Percentiles rank a stretch among this genome's conserved stretches.
Evolutionary conservation across 2,888 invertebrate species (phyloP).

Genomic region (Tachina lurida): DNA sequence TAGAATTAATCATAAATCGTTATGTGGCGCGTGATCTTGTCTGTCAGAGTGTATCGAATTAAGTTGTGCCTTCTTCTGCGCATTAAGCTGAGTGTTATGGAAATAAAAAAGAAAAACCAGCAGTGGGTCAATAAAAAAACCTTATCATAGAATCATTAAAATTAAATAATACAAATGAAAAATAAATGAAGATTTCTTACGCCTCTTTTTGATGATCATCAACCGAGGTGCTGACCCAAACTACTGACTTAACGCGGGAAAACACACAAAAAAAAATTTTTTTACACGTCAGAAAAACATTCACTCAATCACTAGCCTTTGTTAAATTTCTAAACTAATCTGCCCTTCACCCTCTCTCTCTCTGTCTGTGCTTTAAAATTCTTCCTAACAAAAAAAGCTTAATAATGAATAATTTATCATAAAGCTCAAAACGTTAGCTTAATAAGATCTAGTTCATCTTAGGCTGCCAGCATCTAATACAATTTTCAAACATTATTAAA

Average conservation of each 20-base stretch:
- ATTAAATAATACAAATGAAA: slow-evolving; percentile 59
- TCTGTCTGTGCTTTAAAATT: no score
- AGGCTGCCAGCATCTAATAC: slow-evolving; percentile 3
- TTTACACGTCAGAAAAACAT: background rate
- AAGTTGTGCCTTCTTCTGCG: slow-evolving; percentile 58
- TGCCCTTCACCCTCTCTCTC: slow-evolving; percentile 29
- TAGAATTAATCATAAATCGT: slow-evolving; percentile 70
- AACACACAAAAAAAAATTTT: background rate
- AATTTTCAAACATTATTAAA: slow-evolving; percentile 25
- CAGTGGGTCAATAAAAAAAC: slow-evolving; percentile 65
- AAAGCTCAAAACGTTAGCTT: slow-evolving; percentile 52
- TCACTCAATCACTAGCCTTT: slow-evolving; percentile 43
- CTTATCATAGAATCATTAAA: slow-evolving; percentile 49
- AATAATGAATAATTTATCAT: slow-evolving; percentile 29
- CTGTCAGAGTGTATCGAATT: slow-evolving; percentile 64
- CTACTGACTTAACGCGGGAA: slow-evolving; percentile 62
- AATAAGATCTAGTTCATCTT: slow-evolving; percentile 54
- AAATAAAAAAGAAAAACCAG: slow-evolving; percentile 52
- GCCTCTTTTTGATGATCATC: slow-evolving; percentile 59
- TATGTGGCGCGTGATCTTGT: slow-evolving; percentile 69
- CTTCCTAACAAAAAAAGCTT: background rate
- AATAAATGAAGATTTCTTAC: slow-evolving; percentile 71
- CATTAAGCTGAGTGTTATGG: background rate
- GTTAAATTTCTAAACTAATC: slow-evolving; percentile 33
- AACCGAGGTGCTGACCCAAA: slow-evolving; percentile 69